Base-by-base conservation (phyloP, 2,113 vertebrate genomes). In the Rhombomys opimus region DNA sequence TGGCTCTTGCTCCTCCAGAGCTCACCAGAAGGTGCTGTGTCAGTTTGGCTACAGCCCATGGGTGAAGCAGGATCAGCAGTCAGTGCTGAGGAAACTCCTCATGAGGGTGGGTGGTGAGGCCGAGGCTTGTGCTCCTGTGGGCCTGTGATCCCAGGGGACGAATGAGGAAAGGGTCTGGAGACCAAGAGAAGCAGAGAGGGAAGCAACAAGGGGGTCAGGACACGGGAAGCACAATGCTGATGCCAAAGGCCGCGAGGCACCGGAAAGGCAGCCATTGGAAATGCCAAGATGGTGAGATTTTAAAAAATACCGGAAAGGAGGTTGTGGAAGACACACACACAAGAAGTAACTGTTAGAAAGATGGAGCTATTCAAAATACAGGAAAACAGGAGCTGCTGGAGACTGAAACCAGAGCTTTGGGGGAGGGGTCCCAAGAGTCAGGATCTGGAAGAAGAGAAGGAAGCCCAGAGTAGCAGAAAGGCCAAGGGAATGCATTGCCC, bases 401-500 rank as follows among this genome's bases (percentile, higher is more conserved):
- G 68, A 52, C 0, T 38, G n/a, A 46, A 86, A 7, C 50, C 50
- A 91, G 85, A 87, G 46, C 32, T 54, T 57, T 59, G 13, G n/a
- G 46, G 41, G 10, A 27, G 12, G 11, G 18, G 25, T 78, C 20
- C 38, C 50, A 30, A 57, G 89, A 96, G 35, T 90, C 5, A 32
- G 81, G 35, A 90, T n/a, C 13, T 77, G 70, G 46, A 72, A 90
- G 30, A 27, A 5, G 12, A 88, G 52, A 25, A 81, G 46, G n/a
- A 46, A 76, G 30, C 67, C 11, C 46, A 41, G 57, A 93, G 72
- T 10, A 6, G 9, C 17, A 84, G 80, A 57, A 94, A 96, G 77
- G 93, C 96, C 93, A 97, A 81, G 88, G 72, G 86, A 95, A 85
- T 67, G 38, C 41, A 52, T 14, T 61, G 57, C 70, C 88, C 35